Conservation (phyloP, 2,888 invertebrate genomes). For the Phortica okadai region DNA sequence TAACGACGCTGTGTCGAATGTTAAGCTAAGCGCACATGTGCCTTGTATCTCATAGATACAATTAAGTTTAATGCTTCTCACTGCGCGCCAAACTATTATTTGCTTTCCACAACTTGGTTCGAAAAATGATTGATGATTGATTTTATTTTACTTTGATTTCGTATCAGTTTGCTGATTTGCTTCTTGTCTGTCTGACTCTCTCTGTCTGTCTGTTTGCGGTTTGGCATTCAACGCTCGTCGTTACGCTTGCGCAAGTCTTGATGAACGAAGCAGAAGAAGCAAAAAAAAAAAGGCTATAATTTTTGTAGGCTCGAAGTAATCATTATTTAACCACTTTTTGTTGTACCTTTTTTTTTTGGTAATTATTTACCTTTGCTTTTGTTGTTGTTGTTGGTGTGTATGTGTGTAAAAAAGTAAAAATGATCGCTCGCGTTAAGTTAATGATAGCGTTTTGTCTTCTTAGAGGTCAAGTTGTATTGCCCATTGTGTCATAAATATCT, state of each 20-base stretch:
- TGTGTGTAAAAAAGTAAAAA: not conserved
- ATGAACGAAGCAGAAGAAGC: not conserved
- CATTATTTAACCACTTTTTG: not conserved
- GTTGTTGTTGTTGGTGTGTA: not conserved
- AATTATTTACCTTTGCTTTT: not conserved
- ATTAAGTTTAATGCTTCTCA: no score
- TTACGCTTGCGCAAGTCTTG: not conserved
- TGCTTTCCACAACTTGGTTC: not conserved
- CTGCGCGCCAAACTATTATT: no score
- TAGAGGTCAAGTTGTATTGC: no score
- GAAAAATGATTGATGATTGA: not conserved
- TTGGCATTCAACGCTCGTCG: no score
- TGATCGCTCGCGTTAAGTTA: no score
- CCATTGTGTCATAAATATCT: no score
- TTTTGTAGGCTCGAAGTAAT: not conserved
- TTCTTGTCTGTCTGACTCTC: not conserved
- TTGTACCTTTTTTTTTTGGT: not conserved
- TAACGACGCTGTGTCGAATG: slow-evolving; percentile 41
- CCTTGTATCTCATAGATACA: no score
- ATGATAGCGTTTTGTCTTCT: no score
- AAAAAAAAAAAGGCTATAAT: not conserved
- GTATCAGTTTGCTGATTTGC: not conserved
- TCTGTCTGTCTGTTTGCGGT: no score
- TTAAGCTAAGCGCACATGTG: not conserved
- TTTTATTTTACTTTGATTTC: not conserved